These are phyloP conservation scores for Drosophila lutescens DNA, from an alignment of 2,888 invertebrate species.

Conservation along the genomic window DNA sequence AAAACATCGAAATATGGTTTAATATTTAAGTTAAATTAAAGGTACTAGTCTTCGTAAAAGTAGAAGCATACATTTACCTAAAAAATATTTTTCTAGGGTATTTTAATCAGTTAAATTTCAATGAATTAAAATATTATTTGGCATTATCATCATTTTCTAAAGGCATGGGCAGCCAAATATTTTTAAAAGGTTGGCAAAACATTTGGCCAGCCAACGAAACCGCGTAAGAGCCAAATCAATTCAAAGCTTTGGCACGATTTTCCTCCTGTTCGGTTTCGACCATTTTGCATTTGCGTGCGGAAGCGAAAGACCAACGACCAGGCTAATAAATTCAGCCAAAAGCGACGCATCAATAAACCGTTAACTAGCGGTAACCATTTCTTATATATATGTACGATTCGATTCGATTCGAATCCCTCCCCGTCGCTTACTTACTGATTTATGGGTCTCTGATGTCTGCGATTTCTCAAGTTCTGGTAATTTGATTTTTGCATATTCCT, in stretches of 20 bases:
- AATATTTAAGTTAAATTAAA: no score
- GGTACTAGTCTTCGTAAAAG: no score
- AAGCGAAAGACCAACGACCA: slow-evolving; percentile 55
- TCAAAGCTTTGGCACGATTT: slow-evolving; percentile 15
- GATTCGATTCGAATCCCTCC: slow-evolving; percentile 18
- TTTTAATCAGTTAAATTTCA: no score
- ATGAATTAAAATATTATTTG: no score
- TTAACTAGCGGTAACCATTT: slow-evolving; percentile 78
- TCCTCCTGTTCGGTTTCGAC: slow-evolving; percentile 7
- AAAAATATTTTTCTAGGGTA: no score
- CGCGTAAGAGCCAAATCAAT: slow-evolving; percentile 17
- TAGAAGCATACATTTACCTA: no score
- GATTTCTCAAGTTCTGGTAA: slow-evolving; percentile 74
- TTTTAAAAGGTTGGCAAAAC: neutral
- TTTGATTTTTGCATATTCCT: slow-evolving; percentile 71
- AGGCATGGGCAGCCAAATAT: neutral
- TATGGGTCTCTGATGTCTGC: slow-evolving; percentile 78
- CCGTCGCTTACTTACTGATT: slow-evolving; percentile 54
- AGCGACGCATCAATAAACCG: slow-evolving; percentile 79
- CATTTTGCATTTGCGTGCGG: slow-evolving; percentile 29
- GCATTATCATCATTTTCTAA: neutral
- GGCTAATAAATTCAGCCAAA: slow-evolving; percentile 73
- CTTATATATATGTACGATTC: slow-evolving; percentile 64
- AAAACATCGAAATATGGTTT: no score
- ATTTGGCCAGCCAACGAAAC: neutral